These are phyloP conservation scores for Plusia festucae DNA, from an alignment of 2,888 invertebrate genomes.

Conservation along the genomic window DNA sequence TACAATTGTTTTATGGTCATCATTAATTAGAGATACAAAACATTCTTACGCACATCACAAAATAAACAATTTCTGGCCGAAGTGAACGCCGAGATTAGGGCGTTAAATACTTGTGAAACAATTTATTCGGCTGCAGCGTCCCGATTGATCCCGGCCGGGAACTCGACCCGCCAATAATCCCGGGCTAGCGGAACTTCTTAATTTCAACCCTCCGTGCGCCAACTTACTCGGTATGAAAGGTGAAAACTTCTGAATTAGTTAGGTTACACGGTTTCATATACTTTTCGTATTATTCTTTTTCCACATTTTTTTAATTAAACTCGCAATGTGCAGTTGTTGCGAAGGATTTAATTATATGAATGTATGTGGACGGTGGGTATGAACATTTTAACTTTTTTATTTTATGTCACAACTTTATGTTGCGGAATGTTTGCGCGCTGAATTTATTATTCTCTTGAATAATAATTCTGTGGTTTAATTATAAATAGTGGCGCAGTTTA, in stretches of 20 bases:
- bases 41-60: conserved; percentile 29
- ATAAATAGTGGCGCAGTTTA: conserved; percentile 9
- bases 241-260: conserved; percentile 63
- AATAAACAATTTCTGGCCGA: conserved; percentile 27
- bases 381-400: conserved; percentile 28
- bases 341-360: conserved; percentile 37
- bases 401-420: conserved; percentile 28
- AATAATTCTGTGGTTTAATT: conserved; percentile 25
- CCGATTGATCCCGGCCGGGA: conserved; percentile 43
- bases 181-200: conserved; percentile 46
- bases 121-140: conserved; percentile 38
- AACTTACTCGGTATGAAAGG: conserved; percentile 54
- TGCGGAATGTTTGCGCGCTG: conserved; percentile 17
- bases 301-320: conserved; percentile 43
- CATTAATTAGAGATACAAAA: neutral
- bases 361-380: conserved; percentile 20
- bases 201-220: conserved; percentile 34
- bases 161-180: conserved; percentile 39
- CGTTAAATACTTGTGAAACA: conserved; percentile 44
- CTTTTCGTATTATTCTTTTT: conserved; percentile 13
- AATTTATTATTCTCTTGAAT: conserved; percentile 33
- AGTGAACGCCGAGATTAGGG: conserved; percentile 26
- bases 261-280: conserved; percentile 29
- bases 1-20: neutral
- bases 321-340: conserved; percentile 34